Conservation (phyloP, 2,888 invertebrate genomes). For the Eupithecia vulgata region DNA sequence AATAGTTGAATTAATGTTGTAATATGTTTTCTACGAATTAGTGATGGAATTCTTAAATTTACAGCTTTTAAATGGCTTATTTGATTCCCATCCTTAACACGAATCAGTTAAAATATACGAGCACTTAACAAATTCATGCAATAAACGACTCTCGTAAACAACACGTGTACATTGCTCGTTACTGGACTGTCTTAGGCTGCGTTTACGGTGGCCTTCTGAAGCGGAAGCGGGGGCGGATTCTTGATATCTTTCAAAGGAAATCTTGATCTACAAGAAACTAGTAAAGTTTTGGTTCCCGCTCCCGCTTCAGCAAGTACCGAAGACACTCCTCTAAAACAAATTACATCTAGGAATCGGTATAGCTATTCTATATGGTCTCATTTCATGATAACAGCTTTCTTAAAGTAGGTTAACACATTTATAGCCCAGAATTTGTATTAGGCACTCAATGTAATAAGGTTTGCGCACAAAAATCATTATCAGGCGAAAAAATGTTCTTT, state of each 20-base stretch:
- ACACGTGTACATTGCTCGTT: constrained; percentile 23
- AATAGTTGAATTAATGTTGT: too few species aligned
- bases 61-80: constrained; percentile 4
- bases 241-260: background rate
- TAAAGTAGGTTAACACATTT: background rate
- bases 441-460: background rate
- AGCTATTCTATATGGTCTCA: background rate
- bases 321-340: background rate
- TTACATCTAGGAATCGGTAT: background rate
- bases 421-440: background rate
- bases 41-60: background rate
- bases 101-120: constrained; percentile 28
- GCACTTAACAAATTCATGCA: constrained; percentile 29
- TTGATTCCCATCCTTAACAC: constrained; percentile 10
- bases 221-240: background rate
- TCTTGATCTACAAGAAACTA: background rate
- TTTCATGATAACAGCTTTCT: background rate
- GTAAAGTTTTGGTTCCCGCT: background rate
- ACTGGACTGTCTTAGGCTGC: constrained; percentile 22
- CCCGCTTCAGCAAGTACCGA: background rate
- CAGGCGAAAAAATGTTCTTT: too few species aligned
- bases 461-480: background rate
- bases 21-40: too few species aligned
- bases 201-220: background rate
- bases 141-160: constrained; percentile 17